phyloP scores from a whole-genome alignment of 2,113 vertebrate species.

The Potamarius usumacintae region DNA sequence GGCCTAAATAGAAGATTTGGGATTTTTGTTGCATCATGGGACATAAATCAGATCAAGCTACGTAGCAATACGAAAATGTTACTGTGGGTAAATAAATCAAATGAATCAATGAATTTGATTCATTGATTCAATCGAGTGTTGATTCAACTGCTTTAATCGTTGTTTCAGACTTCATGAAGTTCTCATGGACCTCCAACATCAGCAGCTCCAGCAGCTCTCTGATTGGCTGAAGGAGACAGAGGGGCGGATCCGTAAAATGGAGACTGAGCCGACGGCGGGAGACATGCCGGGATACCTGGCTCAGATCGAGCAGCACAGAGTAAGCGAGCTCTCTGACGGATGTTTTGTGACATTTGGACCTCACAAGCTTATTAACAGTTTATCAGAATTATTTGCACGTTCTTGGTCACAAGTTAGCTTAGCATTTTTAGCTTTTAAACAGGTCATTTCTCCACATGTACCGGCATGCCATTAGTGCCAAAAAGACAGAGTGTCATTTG shows the following conservation, averaged over 20 bases:
- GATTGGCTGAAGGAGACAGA: conserved; percentile 90
- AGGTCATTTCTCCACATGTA: not conserved
- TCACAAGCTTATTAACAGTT: too few species aligned
- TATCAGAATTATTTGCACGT: too few species aligned
- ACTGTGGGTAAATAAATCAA: not conserved
- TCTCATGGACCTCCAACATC: conserved; percentile 93
- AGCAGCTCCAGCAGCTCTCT: conserved; percentile 90
- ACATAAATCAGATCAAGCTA: not conserved
- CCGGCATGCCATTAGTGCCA: not conserved
- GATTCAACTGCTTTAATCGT: not conserved
- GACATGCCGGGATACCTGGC: conserved; percentile 79
- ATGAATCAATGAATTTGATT: not conserved
- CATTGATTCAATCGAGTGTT: not conserved
- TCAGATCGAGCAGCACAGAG: conserved; percentile 88
- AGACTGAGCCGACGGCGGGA: conserved; percentile 70
- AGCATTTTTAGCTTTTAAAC: too few species aligned
- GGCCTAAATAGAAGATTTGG: not conserved
- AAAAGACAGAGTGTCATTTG: not conserved
- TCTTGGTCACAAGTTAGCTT: too few species aligned
- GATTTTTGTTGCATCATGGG: not conserved
- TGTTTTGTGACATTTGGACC: not conserved
- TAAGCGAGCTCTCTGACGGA: conserved; percentile 48
- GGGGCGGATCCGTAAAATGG: conserved; percentile 88
- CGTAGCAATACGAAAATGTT: not conserved
- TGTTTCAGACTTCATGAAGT: conserved; percentile 87